A percentile compares a stretch with the other conserved stretches of the same genome.
phyloP scores from a whole-genome alignment of 2,888 invertebrate genomes.

The Colostygia pectinataria region DNA sequence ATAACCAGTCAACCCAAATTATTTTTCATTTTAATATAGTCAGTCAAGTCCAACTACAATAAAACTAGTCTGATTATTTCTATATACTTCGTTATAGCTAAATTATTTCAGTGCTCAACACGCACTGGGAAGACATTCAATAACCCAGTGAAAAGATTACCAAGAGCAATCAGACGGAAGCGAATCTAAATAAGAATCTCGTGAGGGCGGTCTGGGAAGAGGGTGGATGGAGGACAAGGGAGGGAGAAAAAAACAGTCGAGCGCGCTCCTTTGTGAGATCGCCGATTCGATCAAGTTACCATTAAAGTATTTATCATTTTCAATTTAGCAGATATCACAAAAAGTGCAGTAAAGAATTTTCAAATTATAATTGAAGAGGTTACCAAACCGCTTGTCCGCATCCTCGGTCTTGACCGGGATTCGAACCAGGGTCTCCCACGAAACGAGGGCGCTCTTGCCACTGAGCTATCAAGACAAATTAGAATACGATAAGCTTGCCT shows the following conservation, averaged over 20 bases:
- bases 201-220: constrained; percentile 71
- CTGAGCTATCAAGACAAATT: constrained; percentile 81
- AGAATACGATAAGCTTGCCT: constrained; percentile 59
- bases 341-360: constrained; percentile 54
- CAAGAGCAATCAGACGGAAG: constrained; percentile 83
- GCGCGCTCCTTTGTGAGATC: constrained; percentile 72
- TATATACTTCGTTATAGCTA: constrained; percentile 51
- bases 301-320: constrained; percentile 67
- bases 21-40: constrained; percentile 13
- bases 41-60: not conserved
- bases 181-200: constrained; percentile 84
- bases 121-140: constrained; percentile 81
- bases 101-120: constrained; percentile 64
- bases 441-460: constrained; percentile 74
- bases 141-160: constrained; percentile 83
- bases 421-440: constrained; percentile 80
- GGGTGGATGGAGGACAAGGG: constrained; percentile 59
- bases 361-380: constrained; percentile 24
- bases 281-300: constrained; percentile 77
- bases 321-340: constrained; percentile 58
- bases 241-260: constrained; percentile 74
- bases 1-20: too few relatives aligned
- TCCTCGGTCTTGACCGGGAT: constrained; percentile 79
- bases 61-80: constrained; percentile 53
- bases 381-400: constrained; percentile 56